A percentile compares a stretch with the other conserved stretches of the same genome.
Evolutionary conservation across 2,797 vertebrate species (phyloP).

Genomic region (Fratercula arctica): DNA sequence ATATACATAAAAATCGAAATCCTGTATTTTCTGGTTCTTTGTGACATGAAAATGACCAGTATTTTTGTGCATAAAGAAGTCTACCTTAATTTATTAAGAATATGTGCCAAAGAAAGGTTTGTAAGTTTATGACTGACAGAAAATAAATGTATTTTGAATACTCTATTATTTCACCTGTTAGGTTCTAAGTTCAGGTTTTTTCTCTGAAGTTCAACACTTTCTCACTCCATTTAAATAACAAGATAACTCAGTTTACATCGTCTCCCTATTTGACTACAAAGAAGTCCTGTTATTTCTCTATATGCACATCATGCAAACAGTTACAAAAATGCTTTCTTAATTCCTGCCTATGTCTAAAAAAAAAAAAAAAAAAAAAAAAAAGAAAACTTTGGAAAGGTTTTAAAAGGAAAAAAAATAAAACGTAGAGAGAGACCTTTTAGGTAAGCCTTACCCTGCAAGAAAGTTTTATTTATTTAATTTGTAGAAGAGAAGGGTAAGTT

Average conservation of each 20-base stretch:
- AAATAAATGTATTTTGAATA: background rate
- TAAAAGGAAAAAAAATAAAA: background rate
- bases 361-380: too few relatives aligned
- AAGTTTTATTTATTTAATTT: background rate
- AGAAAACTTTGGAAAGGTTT: background rate
- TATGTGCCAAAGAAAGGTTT: background rate
- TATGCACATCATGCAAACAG: background rate
- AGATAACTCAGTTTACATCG: background rate
- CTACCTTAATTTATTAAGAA: background rate
- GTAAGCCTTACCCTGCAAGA: background rate
- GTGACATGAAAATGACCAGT: background rate
- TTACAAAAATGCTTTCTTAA: background rate
- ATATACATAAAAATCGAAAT: background rate
- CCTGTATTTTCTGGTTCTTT: background rate
- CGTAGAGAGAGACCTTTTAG: background rate
- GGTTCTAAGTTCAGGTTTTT: background rate
- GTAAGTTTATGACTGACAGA: background rate
- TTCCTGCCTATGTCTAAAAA: background rate
- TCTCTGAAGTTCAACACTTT: background rate
- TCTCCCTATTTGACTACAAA: background rate
- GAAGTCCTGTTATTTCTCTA: background rate
- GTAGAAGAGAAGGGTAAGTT: background rate
- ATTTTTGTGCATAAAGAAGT: background rate
- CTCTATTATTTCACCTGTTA: background rate
- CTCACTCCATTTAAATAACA: background rate